These are phyloP conservation scores for Tupiocoris notatus DNA, from an alignment of 2,888 invertebrate genomes.

Conservation along the genomic window DNA sequence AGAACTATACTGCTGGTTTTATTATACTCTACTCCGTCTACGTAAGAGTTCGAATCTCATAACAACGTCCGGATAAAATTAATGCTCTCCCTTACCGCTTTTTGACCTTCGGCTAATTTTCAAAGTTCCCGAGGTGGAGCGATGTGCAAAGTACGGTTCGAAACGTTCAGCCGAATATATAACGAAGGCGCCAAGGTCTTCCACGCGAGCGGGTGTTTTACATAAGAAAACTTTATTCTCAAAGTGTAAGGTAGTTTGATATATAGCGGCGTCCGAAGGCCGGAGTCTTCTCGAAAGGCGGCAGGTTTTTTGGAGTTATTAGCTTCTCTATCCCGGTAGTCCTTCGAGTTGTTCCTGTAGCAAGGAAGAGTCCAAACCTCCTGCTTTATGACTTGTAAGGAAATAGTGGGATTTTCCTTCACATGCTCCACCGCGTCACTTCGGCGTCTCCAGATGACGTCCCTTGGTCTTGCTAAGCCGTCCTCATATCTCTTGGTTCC, in stretches of 20 bases:
- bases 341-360: background rate
- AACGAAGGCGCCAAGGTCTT: conserved; percentile 1
- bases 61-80: no score
- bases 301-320: conserved; percentile 16
- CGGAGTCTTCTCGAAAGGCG: background rate
- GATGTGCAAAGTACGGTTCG: background rate
- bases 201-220: conserved; percentile 27
- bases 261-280: conserved; percentile 9
- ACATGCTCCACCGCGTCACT: background rate
- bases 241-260: conserved; percentile 41
- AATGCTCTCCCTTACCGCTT: no score
- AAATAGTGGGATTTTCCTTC: conserved; percentile 34
- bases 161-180: conserved; percentile 9
- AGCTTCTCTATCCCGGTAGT: background rate
- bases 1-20: no score
- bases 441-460: no score
- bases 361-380: background rate
- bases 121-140: no score
- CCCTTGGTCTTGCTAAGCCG: background rate
- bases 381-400: conserved; percentile 47
- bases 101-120: no score
- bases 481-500: conserved; percentile 22
- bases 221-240: conserved; percentile 41
- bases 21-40: no score
- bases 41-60: no score